Percentiles rank a stretch among this genome's conserved stretches.
Evolutionary conservation across 2,797 vertebrate genomes (phyloP).

Genomic region (Phrynocephalus vlangalii): DNA sequence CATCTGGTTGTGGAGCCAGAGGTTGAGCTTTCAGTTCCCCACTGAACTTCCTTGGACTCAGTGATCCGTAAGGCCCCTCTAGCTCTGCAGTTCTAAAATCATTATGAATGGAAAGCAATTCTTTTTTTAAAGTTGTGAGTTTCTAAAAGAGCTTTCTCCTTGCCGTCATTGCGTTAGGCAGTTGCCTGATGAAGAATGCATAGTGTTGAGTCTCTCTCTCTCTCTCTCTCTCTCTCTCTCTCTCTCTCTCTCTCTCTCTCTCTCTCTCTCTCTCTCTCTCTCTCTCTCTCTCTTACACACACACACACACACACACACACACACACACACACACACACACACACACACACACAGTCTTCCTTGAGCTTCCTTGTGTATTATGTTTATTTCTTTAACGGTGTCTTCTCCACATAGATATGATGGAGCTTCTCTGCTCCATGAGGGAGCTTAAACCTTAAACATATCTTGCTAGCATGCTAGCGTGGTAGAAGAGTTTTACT

Average conservation of each 20-base stretch:
- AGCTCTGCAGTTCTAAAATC: too few species aligned
- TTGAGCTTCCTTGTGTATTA: slow-evolving; percentile 30
- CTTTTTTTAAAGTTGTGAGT: slow-evolving; percentile 38
- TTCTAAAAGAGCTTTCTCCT: slow-evolving; percentile 11
- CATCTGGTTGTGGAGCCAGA: too few species aligned
- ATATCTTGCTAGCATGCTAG: neutral
- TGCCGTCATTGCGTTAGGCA: slow-evolving; percentile 15
- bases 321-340: too few species aligned
- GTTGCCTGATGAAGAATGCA: slow-evolving; percentile 60
- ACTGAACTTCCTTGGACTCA: too few species aligned
- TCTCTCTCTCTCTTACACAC: slow-evolving; percentile 30
- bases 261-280: slow-evolving; percentile 35
- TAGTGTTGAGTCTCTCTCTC: slow-evolving; percentile 62
- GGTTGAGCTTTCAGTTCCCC: too few species aligned
- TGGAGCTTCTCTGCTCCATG: neutral
- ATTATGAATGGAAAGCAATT: neutral
- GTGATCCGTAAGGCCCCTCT: too few species aligned
- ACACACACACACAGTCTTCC: slow-evolving; percentile 34
- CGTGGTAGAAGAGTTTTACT: neutral
- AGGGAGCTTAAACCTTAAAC: neutral
- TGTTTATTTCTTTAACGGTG: neutral
- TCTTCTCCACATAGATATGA: neutral
- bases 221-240: slow-evolving; percentile 34
- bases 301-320: too few species aligned
- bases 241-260: slow-evolving; percentile 44